phyloP scores from a whole-genome alignment of 2,113 vertebrate genomes.

The Sinosuthora webbiana region DNA sequence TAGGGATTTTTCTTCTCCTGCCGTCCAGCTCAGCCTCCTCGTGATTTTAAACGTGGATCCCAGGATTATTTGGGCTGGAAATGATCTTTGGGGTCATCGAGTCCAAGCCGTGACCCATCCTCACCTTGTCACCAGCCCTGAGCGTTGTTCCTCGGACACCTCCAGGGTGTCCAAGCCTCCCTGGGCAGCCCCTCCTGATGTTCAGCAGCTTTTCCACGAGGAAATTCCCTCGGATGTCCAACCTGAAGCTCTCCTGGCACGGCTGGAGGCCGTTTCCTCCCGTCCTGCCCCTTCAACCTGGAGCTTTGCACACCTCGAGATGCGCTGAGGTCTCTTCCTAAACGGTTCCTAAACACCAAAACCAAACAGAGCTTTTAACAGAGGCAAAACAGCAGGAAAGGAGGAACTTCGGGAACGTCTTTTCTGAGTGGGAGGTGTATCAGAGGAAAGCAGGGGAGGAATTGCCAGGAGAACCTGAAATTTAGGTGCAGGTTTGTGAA shows the following conservation, averaged over 20 bases:
- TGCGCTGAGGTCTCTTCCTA: neutral
- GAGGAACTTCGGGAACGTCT: neutral
- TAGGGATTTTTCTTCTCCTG: neutral
- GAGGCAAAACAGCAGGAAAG: neutral
- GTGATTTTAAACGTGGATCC: neutral
- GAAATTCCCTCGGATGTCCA: neutral
- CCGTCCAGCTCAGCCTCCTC: neutral
- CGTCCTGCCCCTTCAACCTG: neutral
- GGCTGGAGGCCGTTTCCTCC: neutral
- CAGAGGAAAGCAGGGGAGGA: neutral
- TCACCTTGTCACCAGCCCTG: neutral
- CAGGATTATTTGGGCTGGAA: neutral
- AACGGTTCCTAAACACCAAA: no score
- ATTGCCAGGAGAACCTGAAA: neutral
- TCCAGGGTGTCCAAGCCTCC: neutral
- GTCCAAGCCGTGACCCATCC: accelerated
- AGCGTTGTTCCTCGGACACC: neutral
- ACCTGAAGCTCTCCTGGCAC: neutral
- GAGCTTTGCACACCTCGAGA: neutral
- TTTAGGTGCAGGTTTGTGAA: neutral
- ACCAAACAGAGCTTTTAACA: neutral
- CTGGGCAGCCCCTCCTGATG: neutral
- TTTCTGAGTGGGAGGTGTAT: neutral
- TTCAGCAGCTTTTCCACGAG: neutral
- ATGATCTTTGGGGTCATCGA: neutral